These are phyloP conservation scores for Xiphophorus birchmanni DNA, from an alignment of 2,797 vertebrate species.

Conservation along the genomic window DNA sequence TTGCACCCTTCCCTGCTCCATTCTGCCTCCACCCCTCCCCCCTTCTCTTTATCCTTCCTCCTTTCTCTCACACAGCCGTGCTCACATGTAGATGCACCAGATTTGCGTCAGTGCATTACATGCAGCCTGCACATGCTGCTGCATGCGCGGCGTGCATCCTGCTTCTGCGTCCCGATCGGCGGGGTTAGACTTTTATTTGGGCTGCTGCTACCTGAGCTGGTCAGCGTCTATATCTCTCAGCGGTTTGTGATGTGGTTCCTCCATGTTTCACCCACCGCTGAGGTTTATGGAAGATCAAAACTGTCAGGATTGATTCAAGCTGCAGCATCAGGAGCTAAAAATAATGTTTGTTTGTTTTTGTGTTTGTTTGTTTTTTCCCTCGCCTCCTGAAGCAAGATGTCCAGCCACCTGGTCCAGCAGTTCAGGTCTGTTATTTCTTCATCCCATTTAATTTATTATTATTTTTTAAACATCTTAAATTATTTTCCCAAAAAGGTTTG, in stretches of 20 bases:
- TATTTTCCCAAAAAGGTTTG: background rate
- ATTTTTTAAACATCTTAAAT: background rate
- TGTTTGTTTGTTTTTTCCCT: background rate
- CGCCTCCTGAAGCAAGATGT: slow-evolving; percentile 49
- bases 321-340: background rate
- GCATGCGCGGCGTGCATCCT: slow-evolving; percentile 26
- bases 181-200: slow-evolving; percentile 29
- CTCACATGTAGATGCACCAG: slow-evolving; percentile 4
- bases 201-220: slow-evolving; percentile 19
- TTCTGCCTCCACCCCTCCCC: slow-evolving; percentile 41
- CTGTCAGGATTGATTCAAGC: slow-evolving; percentile 37
- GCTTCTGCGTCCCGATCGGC: slow-evolving; percentile 6
- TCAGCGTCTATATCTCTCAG: slow-evolving; percentile 2
- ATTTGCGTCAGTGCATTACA: background rate
- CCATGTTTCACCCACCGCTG: background rate
- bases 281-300: slow-evolving; percentile 4
- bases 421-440: background rate
- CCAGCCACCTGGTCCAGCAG: slow-evolving; percentile 6
- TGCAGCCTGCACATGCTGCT: background rate
- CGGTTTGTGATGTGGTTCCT: background rate
- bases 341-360: slow-evolving; percentile 40
- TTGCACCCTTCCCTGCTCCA: background rate
- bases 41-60: slow-evolving; percentile 42
- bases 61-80: slow-evolving; percentile 32
- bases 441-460: background rate